phyloP scores from a whole-genome alignment of 2,888 invertebrate species.

The Norana najaformis region DNA sequence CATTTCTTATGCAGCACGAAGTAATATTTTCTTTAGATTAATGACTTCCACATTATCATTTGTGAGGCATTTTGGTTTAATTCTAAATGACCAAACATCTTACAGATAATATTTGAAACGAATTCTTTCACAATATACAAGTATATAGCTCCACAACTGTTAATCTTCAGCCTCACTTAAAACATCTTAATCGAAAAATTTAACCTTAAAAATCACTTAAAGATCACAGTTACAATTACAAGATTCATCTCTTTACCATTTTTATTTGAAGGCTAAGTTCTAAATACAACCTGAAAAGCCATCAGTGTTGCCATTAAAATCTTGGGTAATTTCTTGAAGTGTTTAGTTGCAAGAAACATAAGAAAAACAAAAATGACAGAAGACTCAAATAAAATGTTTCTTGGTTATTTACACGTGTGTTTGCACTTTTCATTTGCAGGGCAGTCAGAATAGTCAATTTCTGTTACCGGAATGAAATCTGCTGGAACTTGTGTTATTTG shows the following conservation, averaged over 20 bases:
- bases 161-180: background rate
- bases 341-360: background rate
- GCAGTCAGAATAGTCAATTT: background rate
- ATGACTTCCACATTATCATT: background rate
- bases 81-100: background rate
- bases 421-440: background rate
- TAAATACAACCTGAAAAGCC: background rate
- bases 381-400: background rate
- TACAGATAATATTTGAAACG: background rate
- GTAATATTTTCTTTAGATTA: background rate
- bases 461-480: conserved; percentile 19
- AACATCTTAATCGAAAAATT: background rate
- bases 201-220: background rate
- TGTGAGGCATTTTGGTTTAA: background rate
- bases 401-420: background rate
- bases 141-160: background rate
- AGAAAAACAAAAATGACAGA: background rate
- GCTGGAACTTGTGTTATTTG: conserved; percentile 33
- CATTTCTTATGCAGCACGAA: background rate
- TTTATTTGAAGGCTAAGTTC: background rate
- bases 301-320: background rate
- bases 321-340: background rate
- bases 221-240: background rate
- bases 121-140: background rate
- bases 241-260: background rate